A percentile compares a stretch with the other conserved stretches of the same genome.
Conservation (phyloP, 2,797 vertebrate species). For the Chrosomus eos region DNA sequence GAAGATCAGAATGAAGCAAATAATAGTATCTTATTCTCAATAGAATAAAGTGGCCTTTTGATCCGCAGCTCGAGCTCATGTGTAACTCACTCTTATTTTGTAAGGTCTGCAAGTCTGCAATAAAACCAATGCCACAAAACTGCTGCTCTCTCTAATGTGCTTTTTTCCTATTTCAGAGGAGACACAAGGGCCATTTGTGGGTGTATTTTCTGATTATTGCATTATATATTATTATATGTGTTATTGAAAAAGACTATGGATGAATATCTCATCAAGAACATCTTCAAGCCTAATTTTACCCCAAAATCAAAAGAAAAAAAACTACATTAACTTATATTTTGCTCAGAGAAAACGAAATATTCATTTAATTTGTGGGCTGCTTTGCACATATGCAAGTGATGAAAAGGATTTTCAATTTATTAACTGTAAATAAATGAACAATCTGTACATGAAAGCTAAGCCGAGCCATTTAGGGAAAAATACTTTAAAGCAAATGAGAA, state of each 20-base stretch:
- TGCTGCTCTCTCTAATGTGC: background rate
- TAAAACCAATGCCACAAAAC: conserved; percentile 61
- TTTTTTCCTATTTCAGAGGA: background rate
- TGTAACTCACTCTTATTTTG: conserved; percentile 73
- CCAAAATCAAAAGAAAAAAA: background rate
- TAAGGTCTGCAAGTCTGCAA: conserved; percentile 76
- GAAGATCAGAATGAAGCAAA: background rate
- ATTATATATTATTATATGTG: background rate
- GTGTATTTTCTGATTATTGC: background rate
- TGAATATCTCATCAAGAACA: background rate
- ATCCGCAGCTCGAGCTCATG: conserved; percentile 29
- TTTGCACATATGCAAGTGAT: background rate
- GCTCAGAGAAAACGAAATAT: background rate
- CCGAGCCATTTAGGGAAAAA: background rate
- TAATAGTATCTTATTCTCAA: background rate
- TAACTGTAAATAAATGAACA: background rate
- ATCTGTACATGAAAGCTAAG: background rate
- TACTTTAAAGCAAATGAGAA: conserved; percentile 4
- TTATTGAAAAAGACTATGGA: background rate
- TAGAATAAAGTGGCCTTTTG: background rate
- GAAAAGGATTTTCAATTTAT: background rate
- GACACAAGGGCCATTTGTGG: background rate
- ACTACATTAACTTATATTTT: background rate
- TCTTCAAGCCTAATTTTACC: background rate
- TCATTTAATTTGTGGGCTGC: background rate